phyloP scores from a whole-genome alignment of 2,888 invertebrate species.

The Nebria salina region DNA sequence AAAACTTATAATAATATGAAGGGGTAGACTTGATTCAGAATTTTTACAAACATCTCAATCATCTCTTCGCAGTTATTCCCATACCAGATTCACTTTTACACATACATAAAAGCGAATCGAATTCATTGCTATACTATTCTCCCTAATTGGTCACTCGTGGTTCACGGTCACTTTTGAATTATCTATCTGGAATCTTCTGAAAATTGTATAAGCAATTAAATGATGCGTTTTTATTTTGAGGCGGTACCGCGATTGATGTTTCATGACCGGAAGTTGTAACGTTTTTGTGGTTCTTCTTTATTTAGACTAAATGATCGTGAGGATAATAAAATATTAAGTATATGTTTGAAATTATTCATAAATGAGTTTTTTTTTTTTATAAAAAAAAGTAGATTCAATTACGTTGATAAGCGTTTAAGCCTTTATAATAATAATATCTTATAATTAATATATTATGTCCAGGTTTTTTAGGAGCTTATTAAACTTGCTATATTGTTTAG shows the following conservation, averaged over 20 bases:
- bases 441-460: not conserved
- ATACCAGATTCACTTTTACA: not conserved
- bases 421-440: not conserved
- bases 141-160: not conserved
- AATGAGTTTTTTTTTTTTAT: not conserved
- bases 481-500: not conserved
- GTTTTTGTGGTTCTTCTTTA: not conserved
- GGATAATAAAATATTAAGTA: conserved; percentile 1
- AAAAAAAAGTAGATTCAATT: not conserved
- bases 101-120: not conserved
- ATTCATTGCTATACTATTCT: not conserved
- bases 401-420: too few relatives aligned
- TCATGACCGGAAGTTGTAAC: not conserved
- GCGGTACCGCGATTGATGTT: not conserved
- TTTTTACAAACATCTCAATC: not conserved
- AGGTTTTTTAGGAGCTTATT: not conserved
- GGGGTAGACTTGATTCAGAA: not conserved
- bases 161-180: conserved; percentile 8
- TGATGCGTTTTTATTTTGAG: not conserved
- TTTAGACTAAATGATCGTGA: not conserved
- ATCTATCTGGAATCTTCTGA: not conserved
- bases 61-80: not conserved
- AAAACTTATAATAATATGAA: not conserved
- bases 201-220: not conserved
- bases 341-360: not conserved